Evolutionary conservation across 2,797 vertebrate genomes (phyloP).

Genomic region (Mormyrops attenuatus): DNA sequence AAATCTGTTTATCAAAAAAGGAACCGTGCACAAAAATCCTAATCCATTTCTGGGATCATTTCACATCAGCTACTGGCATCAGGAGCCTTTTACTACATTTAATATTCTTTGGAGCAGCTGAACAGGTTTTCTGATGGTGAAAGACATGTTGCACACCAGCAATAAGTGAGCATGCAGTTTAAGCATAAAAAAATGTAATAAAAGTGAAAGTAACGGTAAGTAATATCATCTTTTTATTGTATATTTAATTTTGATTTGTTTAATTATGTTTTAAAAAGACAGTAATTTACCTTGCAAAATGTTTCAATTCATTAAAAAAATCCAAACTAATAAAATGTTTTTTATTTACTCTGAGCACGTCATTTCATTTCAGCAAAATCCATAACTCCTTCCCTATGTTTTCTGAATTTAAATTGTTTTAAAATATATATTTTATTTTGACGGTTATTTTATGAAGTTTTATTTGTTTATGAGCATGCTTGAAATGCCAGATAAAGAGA

Average conservation of each 20-base stretch:
- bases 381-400: not conserved
- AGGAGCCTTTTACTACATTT: not conserved
- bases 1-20: not conserved
- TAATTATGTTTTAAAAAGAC: not conserved
- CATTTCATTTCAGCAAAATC: not conserved
- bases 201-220: not conserved
- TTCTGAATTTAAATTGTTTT: not conserved
- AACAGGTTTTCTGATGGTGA: not conserved
- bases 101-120: not conserved
- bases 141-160: not conserved
- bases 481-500: not conserved
- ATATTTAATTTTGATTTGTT: not conserved
- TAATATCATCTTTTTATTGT: not conserved
- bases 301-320: not conserved
- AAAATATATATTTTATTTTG: not conserved
- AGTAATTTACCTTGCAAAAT: not conserved
- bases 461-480: not conserved
- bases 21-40: not conserved
- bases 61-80: not conserved
- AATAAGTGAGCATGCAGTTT: not conserved
- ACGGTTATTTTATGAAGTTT: not conserved
- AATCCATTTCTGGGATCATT: not conserved
- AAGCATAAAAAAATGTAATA: not conserved
- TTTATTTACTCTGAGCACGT: not conserved
- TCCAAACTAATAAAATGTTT: not conserved